phyloP scores from a whole-genome alignment of 2,888 invertebrate species.

The Erynnis tages region DNA sequence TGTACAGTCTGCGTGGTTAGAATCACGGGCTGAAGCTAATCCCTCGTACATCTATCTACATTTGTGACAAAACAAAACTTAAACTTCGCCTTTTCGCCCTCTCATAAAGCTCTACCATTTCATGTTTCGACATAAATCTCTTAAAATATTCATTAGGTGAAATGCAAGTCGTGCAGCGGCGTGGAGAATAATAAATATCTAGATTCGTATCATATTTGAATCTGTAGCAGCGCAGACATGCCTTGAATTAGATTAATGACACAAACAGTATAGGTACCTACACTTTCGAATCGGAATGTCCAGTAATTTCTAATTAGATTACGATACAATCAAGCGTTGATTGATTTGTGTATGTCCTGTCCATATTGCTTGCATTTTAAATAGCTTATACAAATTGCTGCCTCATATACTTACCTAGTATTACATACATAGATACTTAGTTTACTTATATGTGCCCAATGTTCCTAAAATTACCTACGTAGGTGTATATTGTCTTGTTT shows the following conservation, averaged over 20 bases:
- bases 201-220: slow-evolving; percentile 56
- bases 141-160: slow-evolving; percentile 68
- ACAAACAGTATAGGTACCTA: slow-evolving; percentile 25
- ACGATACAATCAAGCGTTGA: slow-evolving; percentile 10
- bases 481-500: no score
- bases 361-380: no score
- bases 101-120: slow-evolving; percentile 37
- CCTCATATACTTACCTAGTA: no score
- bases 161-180: slow-evolving; percentile 63
- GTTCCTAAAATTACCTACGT: no score
- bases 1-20: no score
- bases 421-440: no score
- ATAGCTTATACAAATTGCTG: no score
- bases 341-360: slow-evolving; percentile 12
- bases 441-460: no score
- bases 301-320: slow-evolving; percentile 17
- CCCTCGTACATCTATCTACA: no score
- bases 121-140: slow-evolving; percentile 47
- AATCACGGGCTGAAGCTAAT: no score
- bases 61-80: no score
- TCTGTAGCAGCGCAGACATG: slow-evolving; percentile 63
- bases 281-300: slow-evolving; percentile 19
- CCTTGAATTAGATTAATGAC: slow-evolving; percentile 44
- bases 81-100: neutral
- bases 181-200: slow-evolving; percentile 61